Conservation (phyloP, 2,888 invertebrate genomes). For the Pristionchus japonicus region DNA sequence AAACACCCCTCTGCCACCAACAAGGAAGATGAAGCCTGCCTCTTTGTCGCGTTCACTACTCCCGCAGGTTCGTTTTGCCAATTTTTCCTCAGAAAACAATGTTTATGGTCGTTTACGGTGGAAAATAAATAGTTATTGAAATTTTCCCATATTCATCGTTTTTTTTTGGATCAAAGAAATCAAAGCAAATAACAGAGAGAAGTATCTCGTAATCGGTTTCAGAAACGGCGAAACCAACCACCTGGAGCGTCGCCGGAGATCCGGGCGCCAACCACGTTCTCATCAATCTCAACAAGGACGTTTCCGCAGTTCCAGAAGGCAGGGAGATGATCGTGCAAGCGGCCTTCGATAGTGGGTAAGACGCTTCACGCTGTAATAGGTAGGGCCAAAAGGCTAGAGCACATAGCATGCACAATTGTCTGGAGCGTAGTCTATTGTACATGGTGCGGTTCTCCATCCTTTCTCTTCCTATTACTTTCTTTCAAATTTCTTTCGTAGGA, state of each 20-base stretch:
- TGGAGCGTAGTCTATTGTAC: no score
- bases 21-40: neutral
- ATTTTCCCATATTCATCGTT: no score
- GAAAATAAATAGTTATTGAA: no score
- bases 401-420: no score
- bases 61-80: neutral
- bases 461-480: no score
- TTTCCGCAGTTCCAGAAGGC: neutral
- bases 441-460: no score
- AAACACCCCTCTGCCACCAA: neutral
- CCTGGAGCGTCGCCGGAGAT: neutral
- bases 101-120: no score
- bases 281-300: conserved; percentile 6
- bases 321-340: neutral
- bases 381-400: no score
- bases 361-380: no score
- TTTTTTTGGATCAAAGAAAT: neutral
- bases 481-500: no score
- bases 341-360: neutral
- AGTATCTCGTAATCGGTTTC: neutral
- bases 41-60: neutral
- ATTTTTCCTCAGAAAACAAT: neutral
- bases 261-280: neutral
- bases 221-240: neutral
- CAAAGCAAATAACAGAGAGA: neutral